Evolutionary conservation across 2,888 invertebrate genomes (phyloP).

Genomic region (Leuctra nigra): DNA sequence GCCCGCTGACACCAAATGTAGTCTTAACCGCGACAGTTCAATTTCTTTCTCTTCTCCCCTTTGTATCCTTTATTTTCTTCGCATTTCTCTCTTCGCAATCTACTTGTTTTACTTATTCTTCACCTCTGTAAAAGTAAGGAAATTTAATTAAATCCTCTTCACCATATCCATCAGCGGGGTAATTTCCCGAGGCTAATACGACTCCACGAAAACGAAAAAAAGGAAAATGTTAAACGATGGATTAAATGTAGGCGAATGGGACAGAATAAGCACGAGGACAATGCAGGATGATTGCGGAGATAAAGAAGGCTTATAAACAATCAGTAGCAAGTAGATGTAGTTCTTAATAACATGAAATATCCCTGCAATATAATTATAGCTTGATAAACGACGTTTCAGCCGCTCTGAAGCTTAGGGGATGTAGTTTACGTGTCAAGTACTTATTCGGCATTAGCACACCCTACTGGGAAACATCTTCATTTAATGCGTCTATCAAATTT

Average conservation of each 20-base stretch:
- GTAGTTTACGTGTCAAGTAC: background rate
- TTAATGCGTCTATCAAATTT: conserved; percentile 5
- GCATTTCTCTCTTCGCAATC: conserved; percentile 17
- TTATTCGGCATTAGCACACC: too few relatives aligned
- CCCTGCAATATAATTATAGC: too few relatives aligned
- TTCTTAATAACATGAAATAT: too few relatives aligned
- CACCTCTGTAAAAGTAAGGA: conserved; percentile 16
- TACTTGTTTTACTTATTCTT: conserved; percentile 24
- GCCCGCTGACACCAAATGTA: background rate
- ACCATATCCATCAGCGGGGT: conserved; percentile 23
- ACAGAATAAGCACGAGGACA: too few relatives aligned
- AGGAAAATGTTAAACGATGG: too few relatives aligned
- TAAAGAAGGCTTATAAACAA: too few relatives aligned
- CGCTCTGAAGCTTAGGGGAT: too few relatives aligned
- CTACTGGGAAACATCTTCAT: conserved; percentile 8
- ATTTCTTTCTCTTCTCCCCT: conserved; percentile 6
- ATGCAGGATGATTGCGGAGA: too few relatives aligned
- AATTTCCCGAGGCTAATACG: conserved; percentile 25
- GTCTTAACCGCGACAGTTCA: conserved; percentile 1
- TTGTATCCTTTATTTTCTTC: background rate
- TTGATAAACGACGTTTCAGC: too few relatives aligned
- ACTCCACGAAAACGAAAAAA: conserved; percentile 1
- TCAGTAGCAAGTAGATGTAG: too few relatives aligned
- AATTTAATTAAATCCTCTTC: conserved; percentile 27
- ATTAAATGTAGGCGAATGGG: too few relatives aligned